These are phyloP conservation scores for Sebastes ruberrimus DNA, from an alignment of 2,797 vertebrate species.

Conservation along the genomic window DNA sequence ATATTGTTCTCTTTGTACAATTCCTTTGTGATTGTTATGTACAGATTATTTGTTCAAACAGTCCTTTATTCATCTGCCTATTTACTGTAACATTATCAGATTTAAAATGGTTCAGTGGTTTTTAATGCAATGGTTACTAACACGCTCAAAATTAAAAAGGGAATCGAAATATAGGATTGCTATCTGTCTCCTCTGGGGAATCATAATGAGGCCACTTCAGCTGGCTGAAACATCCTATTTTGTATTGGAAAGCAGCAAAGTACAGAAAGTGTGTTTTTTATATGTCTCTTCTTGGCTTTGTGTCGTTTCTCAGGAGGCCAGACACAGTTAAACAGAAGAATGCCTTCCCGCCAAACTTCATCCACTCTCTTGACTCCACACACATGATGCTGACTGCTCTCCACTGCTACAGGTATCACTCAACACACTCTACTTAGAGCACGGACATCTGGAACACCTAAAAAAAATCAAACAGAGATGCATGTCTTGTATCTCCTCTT, in stretches of 20 bases:
- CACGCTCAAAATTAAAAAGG: not conserved
- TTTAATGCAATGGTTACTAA: not conserved
- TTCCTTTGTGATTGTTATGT: not conserved
- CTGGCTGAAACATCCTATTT: not conserved
- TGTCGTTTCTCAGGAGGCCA: conserved; percentile 83
- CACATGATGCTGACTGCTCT: conserved; percentile 99
- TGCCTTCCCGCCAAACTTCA: conserved; percentile 97
- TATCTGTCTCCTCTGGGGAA: not conserved
- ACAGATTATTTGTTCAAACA: not conserved
- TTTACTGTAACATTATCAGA: not conserved
- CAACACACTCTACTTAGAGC: not conserved
- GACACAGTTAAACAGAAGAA: conserved; percentile 96
- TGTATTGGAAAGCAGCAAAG: not conserved
- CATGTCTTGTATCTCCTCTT: not conserved
- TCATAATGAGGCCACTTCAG: not conserved
- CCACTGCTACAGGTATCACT: conserved; percentile 86
- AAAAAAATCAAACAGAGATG: not conserved
- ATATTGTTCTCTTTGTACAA: not conserved
- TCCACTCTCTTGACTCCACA: conserved; percentile 96
- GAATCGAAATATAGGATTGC: not conserved
- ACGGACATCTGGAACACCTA: not conserved
- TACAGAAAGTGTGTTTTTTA: not conserved
- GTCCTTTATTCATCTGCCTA: not conserved
- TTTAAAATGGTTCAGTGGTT: not conserved
- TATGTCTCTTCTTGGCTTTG: not conserved